Base-by-base conservation (phyloP, 2,888 invertebrate genomes). In the Dione juno region DNA sequence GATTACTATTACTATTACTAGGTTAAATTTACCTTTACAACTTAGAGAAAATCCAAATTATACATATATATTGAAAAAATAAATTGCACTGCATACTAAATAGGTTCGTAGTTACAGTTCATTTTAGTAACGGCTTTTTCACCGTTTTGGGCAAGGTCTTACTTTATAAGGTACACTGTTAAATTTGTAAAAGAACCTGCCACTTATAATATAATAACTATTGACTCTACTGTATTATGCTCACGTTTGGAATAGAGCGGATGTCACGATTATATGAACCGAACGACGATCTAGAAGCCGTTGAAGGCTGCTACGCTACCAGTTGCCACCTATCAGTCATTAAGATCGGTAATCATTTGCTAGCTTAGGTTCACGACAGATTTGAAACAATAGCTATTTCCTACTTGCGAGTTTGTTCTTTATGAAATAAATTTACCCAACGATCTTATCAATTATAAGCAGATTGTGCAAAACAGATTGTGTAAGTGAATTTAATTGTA, bases 241-340 rank as follows among this genome's bases (percentile, higher is more conserved):
- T 87, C 89, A 90, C 88, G 90, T 90, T 86, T 84, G 75, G 79
- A 82, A 81, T 81, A 80, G 84, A 85, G 82, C 92, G 93, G 92
- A 92, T 88, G 90, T 90, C 80, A 83, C 79, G 80, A 77, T 78
- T 81, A 81, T 92, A 90, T 89, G 90, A 88, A 85, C 84, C 81
- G 89, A 82, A 84, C 89, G 79, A 82, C 83, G 86, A 92, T 86
- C 80, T 80, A 74, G 80, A 79, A 28, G 28, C 28, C 80, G 81
- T 78, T 79, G 77, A 82, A 78, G 78, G 79, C 79, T 79, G 81
- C 77, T 73, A 76, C 77, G 80, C 76, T 78, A 82, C 77, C 88
- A 93, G 92, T 93, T 80, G 81, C 79, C 79, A 81, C 75, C 77
- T 79, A 83, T 76, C 87, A 78, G 81, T 86, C 81, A 79, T 75